Evolutionary conservation across 1,140 invertebrate species (phyloP).

Genomic region (Diorhabda elongata): DNA sequence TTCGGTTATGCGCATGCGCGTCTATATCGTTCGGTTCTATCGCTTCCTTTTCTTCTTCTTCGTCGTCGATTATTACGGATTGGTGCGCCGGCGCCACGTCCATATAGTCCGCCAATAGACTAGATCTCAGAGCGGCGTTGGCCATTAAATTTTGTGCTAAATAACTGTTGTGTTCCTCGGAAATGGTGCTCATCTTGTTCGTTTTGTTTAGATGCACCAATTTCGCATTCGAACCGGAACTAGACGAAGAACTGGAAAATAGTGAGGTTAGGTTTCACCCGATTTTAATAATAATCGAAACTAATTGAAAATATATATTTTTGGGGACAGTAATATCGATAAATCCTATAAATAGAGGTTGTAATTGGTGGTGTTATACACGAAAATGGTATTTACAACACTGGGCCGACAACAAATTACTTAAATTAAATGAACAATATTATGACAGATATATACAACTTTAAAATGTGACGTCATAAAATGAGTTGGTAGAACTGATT

Average conservation of each 20-base stretch:
- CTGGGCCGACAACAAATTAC: too few species aligned
- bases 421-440: too few species aligned
- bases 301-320: neutral
- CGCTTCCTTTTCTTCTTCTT: neutral
- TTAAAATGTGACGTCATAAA: too few species aligned
- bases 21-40: slow-evolving; percentile 1
- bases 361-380: too few species aligned
- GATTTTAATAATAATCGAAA: too few species aligned
- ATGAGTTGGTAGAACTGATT: too few species aligned
- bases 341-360: too few species aligned
- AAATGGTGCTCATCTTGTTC: slow-evolving; percentile 34
- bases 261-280: too few species aligned
- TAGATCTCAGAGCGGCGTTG: slow-evolving; percentile 39
- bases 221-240: slow-evolving; percentile 33
- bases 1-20: slow-evolving; percentile 24
- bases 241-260: slow-evolving; percentile 31
- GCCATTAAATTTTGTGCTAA: slow-evolving; percentile 42
- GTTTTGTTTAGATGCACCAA: slow-evolving; percentile 30
- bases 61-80: slow-evolving; percentile 19
- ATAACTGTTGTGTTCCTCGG: slow-evolving; percentile 38
- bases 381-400: too few species aligned
- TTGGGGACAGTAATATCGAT: too few species aligned
- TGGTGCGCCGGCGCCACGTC: slow-evolving; percentile 18
- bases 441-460: too few species aligned
- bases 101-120: slow-evolving; percentile 36